A percentile compares a stretch with the other conserved stretches of the same genome.
phyloP scores from a whole-genome alignment of 2,113 vertebrate species.

The Peromyscus leucopus region DNA sequence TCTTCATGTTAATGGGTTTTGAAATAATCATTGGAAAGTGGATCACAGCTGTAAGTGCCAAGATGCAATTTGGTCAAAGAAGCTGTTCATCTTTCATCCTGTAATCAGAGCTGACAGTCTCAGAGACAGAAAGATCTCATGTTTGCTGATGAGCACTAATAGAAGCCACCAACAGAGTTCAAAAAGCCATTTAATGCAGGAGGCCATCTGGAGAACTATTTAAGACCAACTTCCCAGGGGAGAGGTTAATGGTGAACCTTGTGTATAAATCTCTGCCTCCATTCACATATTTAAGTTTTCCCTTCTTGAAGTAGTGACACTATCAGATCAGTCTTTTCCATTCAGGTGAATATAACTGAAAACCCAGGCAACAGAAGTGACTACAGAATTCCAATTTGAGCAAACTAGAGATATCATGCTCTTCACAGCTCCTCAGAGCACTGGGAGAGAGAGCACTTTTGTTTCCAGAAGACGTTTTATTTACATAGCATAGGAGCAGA shows the following conservation, averaged over 20 bases:
- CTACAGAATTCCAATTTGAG: not conserved
- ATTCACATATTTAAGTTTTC: not conserved
- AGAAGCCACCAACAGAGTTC: slow-evolving; percentile 53
- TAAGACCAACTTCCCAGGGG: not conserved
- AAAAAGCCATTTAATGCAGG: slow-evolving; percentile 32
- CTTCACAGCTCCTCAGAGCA: not conserved
- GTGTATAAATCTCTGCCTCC: not conserved
- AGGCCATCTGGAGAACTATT: slow-evolving; percentile 36
- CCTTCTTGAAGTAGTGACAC: not conserved
- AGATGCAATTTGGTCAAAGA: slow-evolving; percentile 66
- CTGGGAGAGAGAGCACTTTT: not conserved
- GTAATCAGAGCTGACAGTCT: slow-evolving; percentile 60
- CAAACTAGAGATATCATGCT: not conserved
- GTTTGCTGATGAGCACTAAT: slow-evolving; percentile 31
- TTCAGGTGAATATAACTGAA: slow-evolving; percentile 20
- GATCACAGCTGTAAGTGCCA: slow-evolving; percentile 58
- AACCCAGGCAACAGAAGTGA: not conserved
- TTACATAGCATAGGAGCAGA: not conserved
- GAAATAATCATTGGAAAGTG: slow-evolving; percentile 65
- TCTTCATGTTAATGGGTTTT: slow-evolving; percentile 67
- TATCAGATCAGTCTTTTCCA: slow-evolving; percentile 3
- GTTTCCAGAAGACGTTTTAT: slow-evolving; percentile 1
- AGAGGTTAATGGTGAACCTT: slow-evolving; percentile 25
- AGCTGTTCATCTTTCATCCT: slow-evolving; percentile 57
- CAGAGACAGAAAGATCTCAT: slow-evolving; percentile 24